phyloP scores from a whole-genome alignment of 1,140 invertebrate genomes.

The Physella acuta region DNA sequence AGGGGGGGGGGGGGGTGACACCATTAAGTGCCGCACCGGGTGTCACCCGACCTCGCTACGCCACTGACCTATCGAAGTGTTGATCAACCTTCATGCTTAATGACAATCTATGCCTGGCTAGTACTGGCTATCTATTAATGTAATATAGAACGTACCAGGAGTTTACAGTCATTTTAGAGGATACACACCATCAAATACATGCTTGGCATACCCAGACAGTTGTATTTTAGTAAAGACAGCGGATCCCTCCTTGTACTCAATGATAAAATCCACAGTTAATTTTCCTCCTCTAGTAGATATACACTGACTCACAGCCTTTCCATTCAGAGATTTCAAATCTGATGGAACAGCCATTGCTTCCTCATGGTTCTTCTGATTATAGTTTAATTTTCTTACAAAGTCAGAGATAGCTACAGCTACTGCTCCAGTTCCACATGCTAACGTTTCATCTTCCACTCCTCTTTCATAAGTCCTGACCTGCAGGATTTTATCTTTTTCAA shows the following conservation, averaged over 20 bases:
- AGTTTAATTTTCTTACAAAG: constrained; percentile 13
- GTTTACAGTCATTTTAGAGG: no score
- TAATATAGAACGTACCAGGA: no score
- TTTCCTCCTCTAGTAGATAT: not conserved
- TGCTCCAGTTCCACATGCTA: constrained; percentile 35
- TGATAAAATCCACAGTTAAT: constrained; percentile 16
- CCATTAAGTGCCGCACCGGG: no score
- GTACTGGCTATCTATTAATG: no score
- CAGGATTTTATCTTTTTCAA: not conserved
- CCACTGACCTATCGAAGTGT: no score
- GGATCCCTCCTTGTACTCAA: not conserved
- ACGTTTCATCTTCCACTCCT: constrained; percentile 38
- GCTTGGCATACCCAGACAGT: constrained; percentile 12
- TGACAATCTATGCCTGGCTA: no score
- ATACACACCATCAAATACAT: constrained; percentile 29
- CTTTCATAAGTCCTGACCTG: constrained; percentile 33
- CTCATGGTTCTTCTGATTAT: no score
- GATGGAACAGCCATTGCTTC: no score
- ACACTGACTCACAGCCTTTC: no score
- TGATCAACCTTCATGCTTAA: no score
- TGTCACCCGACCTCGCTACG: no score
- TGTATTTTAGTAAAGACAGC: constrained; percentile 8
- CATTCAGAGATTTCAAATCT: not conserved
- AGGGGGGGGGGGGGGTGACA: no score
- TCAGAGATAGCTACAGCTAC: constrained; percentile 28